Evolutionary conservation across 2,888 invertebrate genomes (phyloP).

Genomic region (Himalopsyche kuldschensis): DNA sequence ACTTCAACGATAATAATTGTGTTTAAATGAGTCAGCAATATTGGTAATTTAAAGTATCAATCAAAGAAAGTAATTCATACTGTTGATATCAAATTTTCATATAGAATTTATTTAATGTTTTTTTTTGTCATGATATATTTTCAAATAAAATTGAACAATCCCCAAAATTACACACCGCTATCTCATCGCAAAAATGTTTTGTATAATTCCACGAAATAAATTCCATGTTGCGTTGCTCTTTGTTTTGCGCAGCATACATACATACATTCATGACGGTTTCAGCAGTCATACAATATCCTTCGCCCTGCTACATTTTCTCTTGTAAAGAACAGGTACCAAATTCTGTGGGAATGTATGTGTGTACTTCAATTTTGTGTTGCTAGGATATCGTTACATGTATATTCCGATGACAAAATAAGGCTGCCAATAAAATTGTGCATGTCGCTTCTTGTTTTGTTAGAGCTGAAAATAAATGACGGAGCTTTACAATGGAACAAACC

Average conservation of each 20-base stretch:
- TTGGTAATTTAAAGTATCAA: too few relatives aligned
- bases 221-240: not conserved
- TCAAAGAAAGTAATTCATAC: too few relatives aligned
- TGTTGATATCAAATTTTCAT: too few relatives aligned
- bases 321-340: not conserved
- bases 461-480: not conserved
- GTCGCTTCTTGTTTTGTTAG: not conserved
- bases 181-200: not conserved
- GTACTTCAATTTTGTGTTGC: not conserved
- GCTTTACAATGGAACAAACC: too few relatives aligned
- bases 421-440: not conserved
- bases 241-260: not conserved
- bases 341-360: not conserved
- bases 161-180: not conserved
- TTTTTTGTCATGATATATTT: too few relatives aligned
- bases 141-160: too few relatives aligned
- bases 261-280: not conserved
- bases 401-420: not conserved
- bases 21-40: too few relatives aligned
- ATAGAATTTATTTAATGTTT: too few relatives aligned
- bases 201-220: not conserved
- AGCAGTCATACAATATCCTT: not conserved
- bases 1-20: too few relatives aligned
- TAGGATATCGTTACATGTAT: not conserved
- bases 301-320: not conserved